Evolutionary conservation across 2,888 invertebrate species (phyloP).

Genomic region (Phaedon cochleariae): DNA sequence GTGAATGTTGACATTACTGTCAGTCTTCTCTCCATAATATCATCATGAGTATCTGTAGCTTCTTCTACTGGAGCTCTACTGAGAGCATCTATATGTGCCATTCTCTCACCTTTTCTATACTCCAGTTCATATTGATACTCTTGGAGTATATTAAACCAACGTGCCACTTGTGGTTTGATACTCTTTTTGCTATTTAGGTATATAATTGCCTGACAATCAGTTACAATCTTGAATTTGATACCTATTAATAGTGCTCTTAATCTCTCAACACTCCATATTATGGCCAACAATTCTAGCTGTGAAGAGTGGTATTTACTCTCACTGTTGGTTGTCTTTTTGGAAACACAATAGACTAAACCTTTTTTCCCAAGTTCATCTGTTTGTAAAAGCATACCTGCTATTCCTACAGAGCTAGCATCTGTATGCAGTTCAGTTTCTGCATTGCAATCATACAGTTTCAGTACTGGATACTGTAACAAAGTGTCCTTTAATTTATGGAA

Average conservation of each 20-base stretch:
- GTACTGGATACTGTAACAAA: conserved; percentile 21
- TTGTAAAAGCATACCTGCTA: conserved; percentile 47
- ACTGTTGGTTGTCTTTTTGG: conserved; percentile 40
- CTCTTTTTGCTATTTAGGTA: conserved; percentile 43
- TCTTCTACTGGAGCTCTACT: conserved; percentile 38
- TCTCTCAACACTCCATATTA: conserved; percentile 43
- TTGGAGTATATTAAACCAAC: conserved; percentile 39
- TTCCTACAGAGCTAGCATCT: conserved; percentile 37
- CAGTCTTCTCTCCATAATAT: conserved; percentile 16
- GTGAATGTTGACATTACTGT: conserved; percentile 17
- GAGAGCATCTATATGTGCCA: conserved; percentile 43
- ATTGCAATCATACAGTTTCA: conserved; percentile 33
- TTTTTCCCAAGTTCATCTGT: conserved; percentile 35
- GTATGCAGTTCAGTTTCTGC: conserved; percentile 36
- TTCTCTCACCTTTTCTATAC: conserved; percentile 40
- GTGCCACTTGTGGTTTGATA: conserved; percentile 41
- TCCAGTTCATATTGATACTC: conserved; percentile 42
- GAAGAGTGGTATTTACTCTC: conserved; percentile 45
- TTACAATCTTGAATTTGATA: too few species aligned
- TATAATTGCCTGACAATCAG: conserved; percentile 46
- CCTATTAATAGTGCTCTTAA: conserved; percentile 42
- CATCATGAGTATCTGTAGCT: conserved; percentile 22
- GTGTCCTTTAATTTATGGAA: conserved; percentile 29
- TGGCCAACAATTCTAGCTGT: conserved; percentile 43
- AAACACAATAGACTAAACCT: conserved; percentile 43